Base-by-base conservation (phyloP, 2,888 invertebrate genomes). In the Abrostola triplasia region DNA sequence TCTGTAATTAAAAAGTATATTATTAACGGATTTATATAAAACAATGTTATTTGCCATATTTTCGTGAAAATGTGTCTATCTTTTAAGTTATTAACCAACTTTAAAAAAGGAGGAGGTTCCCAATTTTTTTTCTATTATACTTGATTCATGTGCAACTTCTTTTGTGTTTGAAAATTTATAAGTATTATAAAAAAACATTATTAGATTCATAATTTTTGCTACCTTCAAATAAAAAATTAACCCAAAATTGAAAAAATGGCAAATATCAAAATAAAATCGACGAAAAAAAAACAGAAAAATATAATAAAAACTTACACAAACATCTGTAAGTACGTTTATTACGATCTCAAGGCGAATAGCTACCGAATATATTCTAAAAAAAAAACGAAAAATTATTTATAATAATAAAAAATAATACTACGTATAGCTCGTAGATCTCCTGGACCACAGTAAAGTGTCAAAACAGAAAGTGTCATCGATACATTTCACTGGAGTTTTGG, bases 401-500 rank as follows among this genome's bases (percentile, higher is more conserved):
- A 63, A 67, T 71, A 80, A 72, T 64, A 63, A 73, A 76, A 74
- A 73, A 79, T 80, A 83, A 79, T 84, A 80, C 79, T 83, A 83
- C 68, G 57, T 67, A 70, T 67, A 79, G 62, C 59, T 79, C 70
- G 62, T 65, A 79, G 83, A 82, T 79, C 80, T 76, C 63, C 47
- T 44, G 67, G 77, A 82, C 74, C 80, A 64, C 71, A 73, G 75
- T 62, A 61, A 77, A 54, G 41, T 65, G 59, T 59, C 60, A 64
- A 59, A 55, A 35, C 58, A 62, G 41, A 50, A n/a, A 63, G 53
- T 62, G 53, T 66, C 56, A 52, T 69, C 24, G 52, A 55, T 66
- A 58, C 54, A 10, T 52, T 82, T 87, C 89, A 90, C 90, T 89
- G 90, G 90, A 87, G 86, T 82, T 82, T 83, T 83, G 83, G 86